Percentiles rank a stretch among this genome's conserved stretches.
These are phyloP conservation scores for Laothoe populi DNA, from an alignment of 2,888 invertebrate genomes.

Conservation along the genomic window DNA sequence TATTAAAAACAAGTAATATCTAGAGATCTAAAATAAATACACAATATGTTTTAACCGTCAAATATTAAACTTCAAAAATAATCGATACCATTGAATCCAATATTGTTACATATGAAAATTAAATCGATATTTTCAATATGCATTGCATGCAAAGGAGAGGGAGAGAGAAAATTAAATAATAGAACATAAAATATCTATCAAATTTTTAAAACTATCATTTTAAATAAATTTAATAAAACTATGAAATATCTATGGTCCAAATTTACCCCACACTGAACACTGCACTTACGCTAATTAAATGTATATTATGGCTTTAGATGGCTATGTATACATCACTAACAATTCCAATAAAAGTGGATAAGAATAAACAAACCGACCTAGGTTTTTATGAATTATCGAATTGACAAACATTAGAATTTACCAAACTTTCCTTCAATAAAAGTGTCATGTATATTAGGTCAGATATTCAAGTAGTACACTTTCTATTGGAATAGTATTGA, in stretches of 20 bases:
- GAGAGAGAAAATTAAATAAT: too few species aligned
- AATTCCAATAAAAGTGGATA: too few species aligned
- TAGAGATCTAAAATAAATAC: not conserved
- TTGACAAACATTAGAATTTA: too few species aligned
- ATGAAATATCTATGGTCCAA: not conserved
- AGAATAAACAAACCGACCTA: not conserved
- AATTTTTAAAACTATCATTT: not conserved
- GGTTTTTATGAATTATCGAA: too few species aligned
- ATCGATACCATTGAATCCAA: too few species aligned
- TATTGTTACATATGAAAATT: too few species aligned
- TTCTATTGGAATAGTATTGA: not conserved
- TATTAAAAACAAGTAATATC: not conserved
- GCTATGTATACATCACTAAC: constrained; percentile 1
- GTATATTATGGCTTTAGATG: constrained; percentile 21
- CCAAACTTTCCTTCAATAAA: too few species aligned
- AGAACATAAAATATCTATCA: not conserved
- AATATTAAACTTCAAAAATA: not conserved
- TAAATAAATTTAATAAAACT: not conserved
- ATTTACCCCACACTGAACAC: not conserved
- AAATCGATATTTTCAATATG: too few species aligned
- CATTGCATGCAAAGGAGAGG: too few species aligned
- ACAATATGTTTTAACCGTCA: not conserved
- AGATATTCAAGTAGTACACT: not conserved
- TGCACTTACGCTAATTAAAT: not conserved
- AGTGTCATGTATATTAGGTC: too few species aligned